Evolutionary conservation across 1,140 invertebrate genomes (phyloP).

Genomic region (Procambarus virginalis): DNA sequence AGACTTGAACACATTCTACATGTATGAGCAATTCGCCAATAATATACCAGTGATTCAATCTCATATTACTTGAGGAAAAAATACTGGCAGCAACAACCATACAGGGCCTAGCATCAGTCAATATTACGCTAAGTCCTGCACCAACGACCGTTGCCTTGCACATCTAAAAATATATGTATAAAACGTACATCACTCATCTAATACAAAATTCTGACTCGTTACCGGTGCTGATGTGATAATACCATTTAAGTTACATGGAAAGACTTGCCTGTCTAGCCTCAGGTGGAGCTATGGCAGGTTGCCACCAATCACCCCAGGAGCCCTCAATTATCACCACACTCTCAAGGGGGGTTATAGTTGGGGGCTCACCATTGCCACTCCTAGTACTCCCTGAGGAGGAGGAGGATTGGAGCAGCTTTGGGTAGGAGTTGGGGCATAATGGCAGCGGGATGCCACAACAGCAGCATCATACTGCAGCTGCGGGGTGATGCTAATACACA

Average conservation of each 20-base stretch:
- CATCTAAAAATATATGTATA: constrained; percentile 62
- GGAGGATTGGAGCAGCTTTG: constrained; percentile 1
- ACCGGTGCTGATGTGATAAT: constrained; percentile 61
- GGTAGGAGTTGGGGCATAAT: constrained; percentile 21
- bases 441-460: constrained; percentile 26
- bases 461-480: constrained; percentile 18
- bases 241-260: constrained; percentile 63
- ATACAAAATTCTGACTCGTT: constrained; percentile 64
- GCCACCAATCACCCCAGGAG: constrained; percentile 5
- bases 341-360: neutral
- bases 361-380: neutral
- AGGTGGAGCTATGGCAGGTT: constrained; percentile 46
- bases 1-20: constrained; percentile 69
- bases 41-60: constrained; percentile 62
- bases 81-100: constrained; percentile 64
- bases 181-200: constrained; percentile 54
- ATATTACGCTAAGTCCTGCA: constrained; percentile 32
- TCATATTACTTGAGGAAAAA: constrained; percentile 63
- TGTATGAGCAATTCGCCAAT: constrained; percentile 66
- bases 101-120: constrained; percentile 38
- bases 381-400: neutral
- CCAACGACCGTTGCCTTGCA: constrained; percentile 32
- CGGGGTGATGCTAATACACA: constrained; percentile 51
- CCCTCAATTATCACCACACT: constrained; percentile 1
- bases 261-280: constrained; percentile 59